Percentiles rank a stretch among this genome's conserved stretches.
phyloP scores from a whole-genome alignment of 2,888 invertebrate species.

The Galerucella nymphaeae region DNA sequence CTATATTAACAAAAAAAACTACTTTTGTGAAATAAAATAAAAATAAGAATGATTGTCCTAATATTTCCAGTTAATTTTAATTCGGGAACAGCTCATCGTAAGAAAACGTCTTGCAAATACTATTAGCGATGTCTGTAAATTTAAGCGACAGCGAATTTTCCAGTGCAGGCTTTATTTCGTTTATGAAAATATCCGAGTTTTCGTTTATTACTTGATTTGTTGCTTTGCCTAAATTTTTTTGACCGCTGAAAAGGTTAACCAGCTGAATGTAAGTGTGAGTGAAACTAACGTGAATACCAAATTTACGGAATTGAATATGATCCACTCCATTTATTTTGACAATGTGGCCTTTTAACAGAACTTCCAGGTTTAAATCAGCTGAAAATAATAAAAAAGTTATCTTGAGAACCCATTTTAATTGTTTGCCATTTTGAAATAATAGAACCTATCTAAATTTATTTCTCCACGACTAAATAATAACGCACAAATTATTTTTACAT shows the following conservation, averaged over 20 bases:
- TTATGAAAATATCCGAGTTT: slow-evolving; percentile 74
- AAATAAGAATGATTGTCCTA: neutral
- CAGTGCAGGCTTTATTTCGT: slow-evolving; percentile 75
- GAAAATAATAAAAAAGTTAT: slow-evolving; percentile 54
- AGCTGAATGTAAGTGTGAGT: slow-evolving; percentile 72
- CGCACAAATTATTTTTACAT: no score
- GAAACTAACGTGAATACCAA: slow-evolving; percentile 72
- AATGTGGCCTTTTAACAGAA: slow-evolving; percentile 73
- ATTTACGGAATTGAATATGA: slow-evolving; percentile 73
- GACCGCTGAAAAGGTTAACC: slow-evolving; percentile 76
- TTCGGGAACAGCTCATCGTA: slow-evolving; percentile 76
- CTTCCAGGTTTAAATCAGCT: slow-evolving; percentile 76
- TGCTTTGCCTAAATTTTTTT: slow-evolving; percentile 72
- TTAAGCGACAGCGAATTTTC: slow-evolving; percentile 73
- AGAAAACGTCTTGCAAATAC: slow-evolving; percentile 75
- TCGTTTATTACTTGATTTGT: slow-evolving; percentile 76
- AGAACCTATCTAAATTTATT: no score
- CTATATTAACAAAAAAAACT: no score
- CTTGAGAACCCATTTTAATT: neutral
- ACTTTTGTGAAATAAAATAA: neutral
- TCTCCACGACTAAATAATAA: no score
- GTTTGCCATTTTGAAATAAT: no score
- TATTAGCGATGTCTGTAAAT: slow-evolving; percentile 77
- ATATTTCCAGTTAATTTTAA: neutral
- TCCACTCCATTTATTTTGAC: slow-evolving; percentile 69